Conservation (phyloP, 2,113 vertebrate genomes). For the Alces alces region DNA sequence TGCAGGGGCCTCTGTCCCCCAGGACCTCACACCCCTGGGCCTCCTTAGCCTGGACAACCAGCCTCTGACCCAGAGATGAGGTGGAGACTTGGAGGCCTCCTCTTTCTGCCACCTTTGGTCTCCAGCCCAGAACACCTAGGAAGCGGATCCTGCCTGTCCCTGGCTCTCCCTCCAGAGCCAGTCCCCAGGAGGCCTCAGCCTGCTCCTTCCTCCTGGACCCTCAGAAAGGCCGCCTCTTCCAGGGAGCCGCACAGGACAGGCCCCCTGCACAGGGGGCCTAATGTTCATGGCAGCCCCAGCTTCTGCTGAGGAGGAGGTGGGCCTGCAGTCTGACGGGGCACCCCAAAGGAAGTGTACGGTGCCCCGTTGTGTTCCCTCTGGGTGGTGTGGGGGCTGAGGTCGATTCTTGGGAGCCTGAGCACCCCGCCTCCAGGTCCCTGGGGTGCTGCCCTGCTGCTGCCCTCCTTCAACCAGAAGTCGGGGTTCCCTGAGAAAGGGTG, state of each 20-base stretch:
- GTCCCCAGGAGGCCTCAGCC: neutral
- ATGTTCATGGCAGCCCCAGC: neutral
- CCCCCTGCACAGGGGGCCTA: neutral
- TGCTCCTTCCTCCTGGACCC: neutral
- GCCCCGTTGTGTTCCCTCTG: neutral
- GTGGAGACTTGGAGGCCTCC: neutral
- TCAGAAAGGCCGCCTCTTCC: neutral
- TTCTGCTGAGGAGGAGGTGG: neutral
- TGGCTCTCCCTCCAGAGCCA: neutral
- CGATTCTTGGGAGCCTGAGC: neutral
- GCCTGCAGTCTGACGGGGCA: neutral
- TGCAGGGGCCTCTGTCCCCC: neutral
- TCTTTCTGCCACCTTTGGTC: neutral
- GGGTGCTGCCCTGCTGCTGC: neutral
- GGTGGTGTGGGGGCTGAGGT: neutral
- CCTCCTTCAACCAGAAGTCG: neutral
- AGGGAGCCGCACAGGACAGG: neutral
- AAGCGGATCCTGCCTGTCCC: neutral
- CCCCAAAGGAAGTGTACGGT: neutral
- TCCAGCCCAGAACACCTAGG: neutral
- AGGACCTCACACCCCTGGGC: neutral
- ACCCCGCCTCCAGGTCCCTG: neutral
- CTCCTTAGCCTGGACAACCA: neutral
- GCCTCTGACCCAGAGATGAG: neutral
- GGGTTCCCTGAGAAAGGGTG: neutral